phyloP scores from a whole-genome alignment of 2,113 vertebrate species.

The Hippolais icterina region DNA sequence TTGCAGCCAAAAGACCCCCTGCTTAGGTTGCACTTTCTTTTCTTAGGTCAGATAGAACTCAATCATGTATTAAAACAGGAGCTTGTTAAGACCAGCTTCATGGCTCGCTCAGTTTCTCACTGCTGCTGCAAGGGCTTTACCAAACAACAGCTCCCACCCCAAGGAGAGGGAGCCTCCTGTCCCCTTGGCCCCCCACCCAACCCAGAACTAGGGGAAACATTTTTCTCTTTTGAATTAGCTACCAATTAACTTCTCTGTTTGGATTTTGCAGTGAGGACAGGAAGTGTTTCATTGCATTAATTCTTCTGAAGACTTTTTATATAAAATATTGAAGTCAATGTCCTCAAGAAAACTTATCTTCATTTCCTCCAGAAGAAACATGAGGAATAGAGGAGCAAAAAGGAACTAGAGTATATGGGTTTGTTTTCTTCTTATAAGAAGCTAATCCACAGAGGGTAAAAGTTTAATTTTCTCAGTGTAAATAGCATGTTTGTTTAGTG shows the following conservation, averaged over 20 bases:
- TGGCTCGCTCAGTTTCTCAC: neutral
- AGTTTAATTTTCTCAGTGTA: neutral
- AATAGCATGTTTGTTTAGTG: neutral
- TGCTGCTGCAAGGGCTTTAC: neutral
- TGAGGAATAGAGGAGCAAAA: neutral
- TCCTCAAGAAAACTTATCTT: neutral
- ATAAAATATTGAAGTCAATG: neutral
- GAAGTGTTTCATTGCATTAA: neutral
- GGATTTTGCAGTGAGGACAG: neutral
- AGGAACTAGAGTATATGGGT: neutral
- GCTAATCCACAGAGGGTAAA: neutral
- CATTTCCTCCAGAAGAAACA: neutral
- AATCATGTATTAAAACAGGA: neutral
- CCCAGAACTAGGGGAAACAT: neutral
- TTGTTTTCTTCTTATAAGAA: neutral
- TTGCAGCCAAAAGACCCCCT: neutral
- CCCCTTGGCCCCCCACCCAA: too few relatives aligned
- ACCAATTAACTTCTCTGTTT: neutral
- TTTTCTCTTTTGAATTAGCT: neutral
- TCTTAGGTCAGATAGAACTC: slow-evolving; percentile 13
- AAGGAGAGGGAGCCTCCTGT: neutral
- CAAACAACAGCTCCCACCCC: neutral
- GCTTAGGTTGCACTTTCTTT: neutral
- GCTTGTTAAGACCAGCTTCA: neutral
- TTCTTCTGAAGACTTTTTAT: neutral